phyloP scores from a whole-genome alignment of 92 coral and sea anemone species.

The Phenganax stokvisi region DNA sequence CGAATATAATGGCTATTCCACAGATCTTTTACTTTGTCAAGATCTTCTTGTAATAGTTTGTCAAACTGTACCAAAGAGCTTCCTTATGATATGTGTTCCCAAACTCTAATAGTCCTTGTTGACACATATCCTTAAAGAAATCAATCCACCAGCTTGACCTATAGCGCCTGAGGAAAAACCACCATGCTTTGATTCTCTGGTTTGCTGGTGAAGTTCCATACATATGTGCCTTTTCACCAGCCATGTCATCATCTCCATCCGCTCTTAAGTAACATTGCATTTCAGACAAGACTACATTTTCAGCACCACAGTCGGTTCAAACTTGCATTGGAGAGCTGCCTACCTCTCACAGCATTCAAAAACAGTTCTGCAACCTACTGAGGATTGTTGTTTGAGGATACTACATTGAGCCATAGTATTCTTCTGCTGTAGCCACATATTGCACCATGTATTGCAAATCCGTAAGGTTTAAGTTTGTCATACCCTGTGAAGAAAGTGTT shows the following conservation, averaged over 20 bases:
- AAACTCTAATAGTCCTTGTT: background rate
- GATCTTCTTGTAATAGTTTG: background rate
- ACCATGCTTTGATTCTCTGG: constrained; percentile 13
- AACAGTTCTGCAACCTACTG: constrained; percentile 47
- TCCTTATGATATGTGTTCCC: constrained; percentile 7
- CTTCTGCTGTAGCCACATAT: constrained; percentile 53
- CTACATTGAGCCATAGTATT: constrained; percentile 51
- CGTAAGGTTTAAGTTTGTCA: constrained; percentile 55
- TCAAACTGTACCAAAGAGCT: background rate
- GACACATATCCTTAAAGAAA: constrained; percentile 5
- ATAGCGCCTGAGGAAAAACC: constrained; percentile 10
- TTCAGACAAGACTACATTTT: constrained; percentile 61
- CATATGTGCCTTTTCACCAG: constrained; percentile 6
- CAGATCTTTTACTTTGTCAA: background rate
- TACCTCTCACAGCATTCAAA: constrained; percentile 42
- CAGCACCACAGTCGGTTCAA: constrained; percentile 60
- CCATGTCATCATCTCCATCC: constrained; percentile 8
- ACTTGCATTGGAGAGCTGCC: constrained; percentile 50
- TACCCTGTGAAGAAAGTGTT: constrained; percentile 31
- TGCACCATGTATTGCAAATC: constrained; percentile 53
- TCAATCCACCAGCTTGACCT: constrained; percentile 19
- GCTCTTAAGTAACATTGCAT: constrained; percentile 45
- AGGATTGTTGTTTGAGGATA: constrained; percentile 53
- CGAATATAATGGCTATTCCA: background rate
- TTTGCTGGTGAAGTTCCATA: constrained; percentile 13